Percentiles rank a stretch among this genome's conserved stretches.
Evolutionary conservation across 2,797 vertebrate genomes (phyloP).

Genomic region (Paedocypris micromegethes): DNA sequence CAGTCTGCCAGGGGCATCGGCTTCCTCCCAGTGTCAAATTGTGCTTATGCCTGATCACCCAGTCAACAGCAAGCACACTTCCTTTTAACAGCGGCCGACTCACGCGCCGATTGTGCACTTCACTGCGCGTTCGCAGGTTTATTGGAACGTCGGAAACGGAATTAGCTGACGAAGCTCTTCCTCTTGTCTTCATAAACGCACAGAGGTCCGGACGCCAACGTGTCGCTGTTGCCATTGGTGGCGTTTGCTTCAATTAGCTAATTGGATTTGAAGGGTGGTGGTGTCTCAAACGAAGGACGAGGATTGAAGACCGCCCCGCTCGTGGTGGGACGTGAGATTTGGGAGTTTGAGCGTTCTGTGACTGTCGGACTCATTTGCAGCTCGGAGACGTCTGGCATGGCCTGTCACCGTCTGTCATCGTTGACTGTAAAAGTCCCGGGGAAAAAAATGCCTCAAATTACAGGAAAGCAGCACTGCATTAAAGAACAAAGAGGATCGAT

Average conservation of each 20-base stretch:
- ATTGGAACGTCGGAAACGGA: neutral
- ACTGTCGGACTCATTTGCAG: slow-evolving; percentile 34
- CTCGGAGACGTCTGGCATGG: slow-evolving; percentile 50
- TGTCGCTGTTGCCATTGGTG: slow-evolving; percentile 65
- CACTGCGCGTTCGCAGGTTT: slow-evolving; percentile 26
- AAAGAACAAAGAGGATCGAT: slow-evolving; percentile 84
- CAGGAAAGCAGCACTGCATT: slow-evolving; percentile 82
- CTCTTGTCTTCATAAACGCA: slow-evolving; percentile 58
- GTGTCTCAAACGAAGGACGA: slow-evolving; percentile 64
- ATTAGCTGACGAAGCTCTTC: slow-evolving; percentile 57
- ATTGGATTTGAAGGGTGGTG: slow-evolving; percentile 71
- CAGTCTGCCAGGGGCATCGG: slow-evolving; percentile 63
- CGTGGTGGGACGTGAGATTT: slow-evolving; percentile 43
- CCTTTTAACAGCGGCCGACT: slow-evolving; percentile 16
- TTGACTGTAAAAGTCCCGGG: slow-evolving; percentile 62
- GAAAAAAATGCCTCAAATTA: slow-evolving; percentile 73
- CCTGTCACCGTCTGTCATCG: slow-evolving; percentile 75
- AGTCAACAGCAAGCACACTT: slow-evolving; percentile 60
- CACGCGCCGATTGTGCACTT: neutral
- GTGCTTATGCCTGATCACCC: slow-evolving; percentile 61
- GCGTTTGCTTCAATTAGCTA: slow-evolving; percentile 72
- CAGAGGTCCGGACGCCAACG: slow-evolving; percentile 65
- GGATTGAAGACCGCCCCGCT: slow-evolving; percentile 57
- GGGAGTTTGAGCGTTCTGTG: neutral
- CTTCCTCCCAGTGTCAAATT: slow-evolving; percentile 53